A percentile compares a stretch with the other conserved stretches of the same genome.
These are phyloP conservation scores for Thunnus maccoyii DNA, from an alignment of 2,113 vertebrate species.

Conservation along the genomic window DNA sequence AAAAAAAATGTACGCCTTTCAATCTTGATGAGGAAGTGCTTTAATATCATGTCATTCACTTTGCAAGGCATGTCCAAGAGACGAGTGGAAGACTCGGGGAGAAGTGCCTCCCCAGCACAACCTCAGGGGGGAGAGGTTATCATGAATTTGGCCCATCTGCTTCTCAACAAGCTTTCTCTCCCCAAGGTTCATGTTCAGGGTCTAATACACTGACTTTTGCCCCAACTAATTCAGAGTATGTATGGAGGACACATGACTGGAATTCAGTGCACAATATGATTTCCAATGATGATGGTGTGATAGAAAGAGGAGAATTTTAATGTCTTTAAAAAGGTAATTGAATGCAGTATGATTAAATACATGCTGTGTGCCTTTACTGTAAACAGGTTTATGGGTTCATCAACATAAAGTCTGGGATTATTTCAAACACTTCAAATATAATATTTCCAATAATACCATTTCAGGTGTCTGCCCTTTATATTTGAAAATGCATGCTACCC, in stretches of 20 bases:
- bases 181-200: constrained; percentile 48
- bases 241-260: constrained; percentile 22
- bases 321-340: constrained; percentile 39
- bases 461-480: constrained; percentile 42
- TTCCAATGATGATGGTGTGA: background rate
- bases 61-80: constrained; percentile 68
- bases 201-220: constrained; percentile 55
- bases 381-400: background rate
- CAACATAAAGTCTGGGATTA: constrained; percentile 4
- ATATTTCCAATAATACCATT: constrained; percentile 31
- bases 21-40: constrained; percentile 82
- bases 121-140: constrained; percentile 62
- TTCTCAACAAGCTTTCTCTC: constrained; percentile 54
- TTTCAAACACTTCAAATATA: background rate
- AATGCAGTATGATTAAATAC: background rate
- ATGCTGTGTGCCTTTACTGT: background rate
- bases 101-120: constrained; percentile 31
- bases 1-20: constrained; percentile 73
- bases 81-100: constrained; percentile 20
- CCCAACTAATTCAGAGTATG: constrained; percentile 6
- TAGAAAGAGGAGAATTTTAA: constrained; percentile 23
- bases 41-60: constrained; percentile 82
- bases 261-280: constrained; percentile 32
- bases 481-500: constrained; percentile 5
- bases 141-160: constrained; percentile 49